Evolutionary conservation across 2,113 vertebrate genomes (phyloP), one percentile per base, ranked within the genome.

Genomic region (Myrmecophaga tridactyla): DNA sequence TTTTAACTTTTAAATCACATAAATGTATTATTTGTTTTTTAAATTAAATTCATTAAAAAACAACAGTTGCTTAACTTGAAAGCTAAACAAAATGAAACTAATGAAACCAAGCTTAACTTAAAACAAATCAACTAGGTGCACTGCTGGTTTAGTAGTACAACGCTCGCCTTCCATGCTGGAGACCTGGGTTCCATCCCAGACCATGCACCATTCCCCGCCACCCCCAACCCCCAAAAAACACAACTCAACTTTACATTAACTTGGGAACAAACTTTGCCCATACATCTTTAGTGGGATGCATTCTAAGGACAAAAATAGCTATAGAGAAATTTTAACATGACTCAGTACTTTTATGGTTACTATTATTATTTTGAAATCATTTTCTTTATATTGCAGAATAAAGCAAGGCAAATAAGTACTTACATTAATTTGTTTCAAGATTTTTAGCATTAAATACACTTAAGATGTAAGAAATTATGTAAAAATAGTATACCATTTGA

Each of bases 101-200:
- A 51, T 51, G 48, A 51, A 51, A 51, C 48, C 10, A 51, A 51
- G 48, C 48, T 51, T 51, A 51, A 51, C 48, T 4, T 23, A 34
- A 46, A 95, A 94, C 60, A 76, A 86, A 86, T 34, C 3, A 92
- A 88, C 25, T n/a, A n/a, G n/a, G n/a, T n/a, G n/a, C n/a, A n/a
- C n/a, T n/a, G n/a, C n/a, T n/a, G n/a, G n/a, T n/a, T n/a, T n/a
- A n/a, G n/a, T n/a, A n/a, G n/a, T n/a, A n/a, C n/a, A n/a, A n/a
- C n/a, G n/a, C n/a, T n/a, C n/a, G n/a, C n/a, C n/a, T n/a, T n/a
- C n/a, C n/a, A n/a, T n/a, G n/a, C n/a, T n/a, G n/a, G n/a, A n/a
- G n/a, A n/a, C n/a, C n/a, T n/a, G n/a, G n/a, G n/a, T n/a, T n/a
- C n/a, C n/a, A n/a, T n/a, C n/a, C n/a, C n/a, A n/a, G n/a, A n/a